Conservation (phyloP, 2,797 vertebrate genomes). For the Adelosebastes latens region DNA sequence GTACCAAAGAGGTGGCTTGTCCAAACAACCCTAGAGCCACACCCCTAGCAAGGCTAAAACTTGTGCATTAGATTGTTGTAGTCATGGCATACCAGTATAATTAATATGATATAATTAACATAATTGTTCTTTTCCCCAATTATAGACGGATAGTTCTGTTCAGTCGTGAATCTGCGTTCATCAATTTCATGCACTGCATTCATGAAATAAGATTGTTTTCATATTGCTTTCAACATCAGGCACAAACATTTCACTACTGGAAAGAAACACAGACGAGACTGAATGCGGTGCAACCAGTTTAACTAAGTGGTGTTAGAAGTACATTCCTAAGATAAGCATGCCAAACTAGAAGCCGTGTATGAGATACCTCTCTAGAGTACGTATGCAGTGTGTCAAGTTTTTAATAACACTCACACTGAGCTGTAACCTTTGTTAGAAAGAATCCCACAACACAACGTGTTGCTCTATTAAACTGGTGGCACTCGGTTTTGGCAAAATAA, state of each 20-base stretch:
- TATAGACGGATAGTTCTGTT: neutral
- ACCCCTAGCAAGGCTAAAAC: neutral
- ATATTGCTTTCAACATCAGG: neutral
- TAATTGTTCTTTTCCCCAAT: neutral
- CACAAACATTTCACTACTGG: neutral
- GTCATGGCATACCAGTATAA: neutral
- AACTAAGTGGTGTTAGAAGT: neutral
- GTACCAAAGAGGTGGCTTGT: neutral
- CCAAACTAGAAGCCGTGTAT: neutral
- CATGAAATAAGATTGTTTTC: neutral
- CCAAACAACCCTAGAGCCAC: neutral
- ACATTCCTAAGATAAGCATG: constrained; percentile 54
- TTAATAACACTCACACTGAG: neutral
- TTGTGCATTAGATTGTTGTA: neutral
- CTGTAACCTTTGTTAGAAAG: neutral
- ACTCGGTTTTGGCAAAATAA: neutral
- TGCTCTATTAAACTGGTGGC: neutral
- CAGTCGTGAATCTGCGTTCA: neutral
- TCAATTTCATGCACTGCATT: neutral
- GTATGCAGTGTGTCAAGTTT: constrained; percentile 30
- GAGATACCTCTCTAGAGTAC: neutral
- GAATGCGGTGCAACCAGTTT: constrained; percentile 79
- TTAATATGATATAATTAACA: neutral
- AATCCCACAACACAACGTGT: neutral
- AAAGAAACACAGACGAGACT: constrained; percentile 3